Conservation (phyloP, 2,888 invertebrate genomes). For the Entomobrya multifasciata region DNA sequence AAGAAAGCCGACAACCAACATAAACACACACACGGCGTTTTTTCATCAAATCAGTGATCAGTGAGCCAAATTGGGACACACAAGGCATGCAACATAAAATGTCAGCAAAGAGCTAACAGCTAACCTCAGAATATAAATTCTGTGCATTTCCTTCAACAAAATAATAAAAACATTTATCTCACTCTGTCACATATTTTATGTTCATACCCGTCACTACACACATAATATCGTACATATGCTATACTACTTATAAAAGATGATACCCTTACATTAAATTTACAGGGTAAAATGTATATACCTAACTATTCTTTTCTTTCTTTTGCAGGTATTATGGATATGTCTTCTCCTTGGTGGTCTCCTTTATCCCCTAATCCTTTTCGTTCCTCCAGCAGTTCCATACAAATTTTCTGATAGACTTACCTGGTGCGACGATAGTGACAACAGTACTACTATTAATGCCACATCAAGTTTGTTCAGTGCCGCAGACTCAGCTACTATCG, state of each 20-base stretch:
- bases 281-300: no score
- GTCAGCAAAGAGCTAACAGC: conserved; percentile 41
- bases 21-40: conserved; percentile 17
- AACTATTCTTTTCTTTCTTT: conserved; percentile 51
- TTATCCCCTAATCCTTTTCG: conserved; percentile 77
- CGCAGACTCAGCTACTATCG: conserved; percentile 5
- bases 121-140: background rate
- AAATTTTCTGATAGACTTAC: conserved; percentile 73
- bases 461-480: conserved; percentile 9
- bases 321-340: conserved; percentile 76
- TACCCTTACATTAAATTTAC: no score
- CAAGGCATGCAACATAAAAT: conserved; percentile 32
- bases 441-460: conserved; percentile 20
- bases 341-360: conserved; percentile 76
- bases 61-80: conserved; percentile 45
- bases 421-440: conserved; percentile 70
- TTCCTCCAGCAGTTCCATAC: conserved; percentile 77
- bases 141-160: background rate
- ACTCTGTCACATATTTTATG: background rate
- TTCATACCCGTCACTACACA: background rate
- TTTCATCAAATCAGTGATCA: conserved; percentile 29
- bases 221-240: background rate
- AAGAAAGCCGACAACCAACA: background rate
- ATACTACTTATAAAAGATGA: no score
- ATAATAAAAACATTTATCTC: conserved; percentile 18